phyloP scores from a whole-genome alignment of 1,140 invertebrate genomes.

The Hypsibius dujardini region DNA sequence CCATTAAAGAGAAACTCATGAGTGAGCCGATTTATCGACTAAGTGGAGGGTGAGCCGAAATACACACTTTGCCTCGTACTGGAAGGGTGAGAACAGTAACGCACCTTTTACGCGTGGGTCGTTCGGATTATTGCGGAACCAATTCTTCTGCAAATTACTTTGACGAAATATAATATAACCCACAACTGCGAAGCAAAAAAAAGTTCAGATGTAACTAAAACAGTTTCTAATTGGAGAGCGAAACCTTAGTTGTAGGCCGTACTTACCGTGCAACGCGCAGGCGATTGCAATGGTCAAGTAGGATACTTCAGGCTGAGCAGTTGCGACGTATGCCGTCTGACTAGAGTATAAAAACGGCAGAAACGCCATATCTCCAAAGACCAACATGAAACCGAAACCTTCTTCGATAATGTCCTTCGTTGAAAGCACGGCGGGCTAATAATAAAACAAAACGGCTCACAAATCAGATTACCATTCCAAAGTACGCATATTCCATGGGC shows the following conservation, averaged over 20 bases:
- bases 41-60: too few species aligned
- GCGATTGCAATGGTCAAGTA: conserved; percentile 30
- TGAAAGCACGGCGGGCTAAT: conserved; percentile 42
- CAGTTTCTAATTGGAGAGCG: too few species aligned
- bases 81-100: too few species aligned
- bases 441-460: too few species aligned
- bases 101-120: conserved; percentile 44
- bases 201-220: too few species aligned
- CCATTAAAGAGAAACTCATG: too few species aligned
- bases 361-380: conserved; percentile 42
- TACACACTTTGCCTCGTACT: too few species aligned
- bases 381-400: conserved; percentile 48
- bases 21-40: too few species aligned
- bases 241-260: too few species aligned
- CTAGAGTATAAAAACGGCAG: conserved; percentile 43
- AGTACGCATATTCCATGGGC: too few species aligned
- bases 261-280: conserved; percentile 26
- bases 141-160: conserved; percentile 51
- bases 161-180: conserved; percentile 47
- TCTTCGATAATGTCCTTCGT: conserved; percentile 51
- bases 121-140: conserved; percentile 51
- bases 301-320: conserved; percentile 12
- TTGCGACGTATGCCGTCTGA: conserved; percentile 30
- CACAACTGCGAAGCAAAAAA: too few species aligned
- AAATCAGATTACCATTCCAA: too few species aligned